Conservation (phyloP, 1,140 invertebrate genomes). For the Ylistrum balloti region DNA sequence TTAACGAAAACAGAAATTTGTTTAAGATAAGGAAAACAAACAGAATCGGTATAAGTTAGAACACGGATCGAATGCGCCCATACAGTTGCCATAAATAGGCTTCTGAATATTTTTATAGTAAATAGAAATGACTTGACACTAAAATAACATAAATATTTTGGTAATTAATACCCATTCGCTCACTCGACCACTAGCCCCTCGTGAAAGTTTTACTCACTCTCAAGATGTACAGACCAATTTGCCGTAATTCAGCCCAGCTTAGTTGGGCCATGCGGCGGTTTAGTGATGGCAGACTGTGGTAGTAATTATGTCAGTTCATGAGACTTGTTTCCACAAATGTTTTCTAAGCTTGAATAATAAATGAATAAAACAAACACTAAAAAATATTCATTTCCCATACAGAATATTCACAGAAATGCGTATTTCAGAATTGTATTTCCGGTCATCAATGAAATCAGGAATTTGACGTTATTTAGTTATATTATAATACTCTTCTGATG, state of each 20-base stretch:
- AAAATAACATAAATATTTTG: constrained; percentile 34
- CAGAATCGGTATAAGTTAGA: background rate
- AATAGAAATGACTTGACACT: constrained; percentile 39
- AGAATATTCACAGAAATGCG: too few relatives aligned
- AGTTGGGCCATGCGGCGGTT: constrained; percentile 10
- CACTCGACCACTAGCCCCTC: constrained; percentile 5
- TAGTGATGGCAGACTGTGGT: background rate
- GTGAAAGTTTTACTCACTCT: background rate
- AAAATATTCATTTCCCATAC: too few relatives aligned
- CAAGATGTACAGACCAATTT: background rate
- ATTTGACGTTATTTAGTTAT: too few relatives aligned
- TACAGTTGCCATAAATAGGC: background rate
- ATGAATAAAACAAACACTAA: background rate
- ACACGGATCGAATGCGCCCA: background rate
- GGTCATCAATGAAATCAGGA: too few relatives aligned
- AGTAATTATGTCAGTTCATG: background rate
- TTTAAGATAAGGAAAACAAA: background rate
- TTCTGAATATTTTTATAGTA: constrained; percentile 28
- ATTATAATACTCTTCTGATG: too few relatives aligned
- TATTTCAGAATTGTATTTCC: too few relatives aligned
- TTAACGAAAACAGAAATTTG: background rate
- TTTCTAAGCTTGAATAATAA: background rate
- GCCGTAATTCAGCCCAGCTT: background rate
- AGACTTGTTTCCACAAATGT: background rate
- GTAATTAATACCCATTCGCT: constrained; percentile 17